Evolutionary conservation across 1,140 invertebrate genomes (phyloP).

Genomic region (Microplitis mediator): DNA sequence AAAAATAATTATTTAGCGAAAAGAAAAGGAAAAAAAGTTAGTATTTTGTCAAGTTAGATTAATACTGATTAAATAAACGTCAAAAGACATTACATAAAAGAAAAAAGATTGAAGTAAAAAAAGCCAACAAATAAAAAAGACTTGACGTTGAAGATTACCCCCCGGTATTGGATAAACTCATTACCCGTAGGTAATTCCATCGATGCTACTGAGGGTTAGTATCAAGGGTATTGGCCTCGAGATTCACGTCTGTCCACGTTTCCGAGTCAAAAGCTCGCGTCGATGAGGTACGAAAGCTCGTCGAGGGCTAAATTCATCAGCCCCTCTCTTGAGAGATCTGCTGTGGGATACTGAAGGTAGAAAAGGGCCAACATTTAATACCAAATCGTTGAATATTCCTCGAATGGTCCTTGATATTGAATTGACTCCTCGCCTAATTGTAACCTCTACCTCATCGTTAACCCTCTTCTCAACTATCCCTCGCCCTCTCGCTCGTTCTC

Average conservation of each 20-base stretch:
- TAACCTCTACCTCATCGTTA: constrained; percentile 47
- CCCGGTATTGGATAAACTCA: constrained; percentile 1
- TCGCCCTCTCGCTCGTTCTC: background rate
- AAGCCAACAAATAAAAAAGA: background rate
- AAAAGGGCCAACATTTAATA: constrained; percentile 53
- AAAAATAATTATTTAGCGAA: background rate
- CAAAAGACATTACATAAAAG: background rate
- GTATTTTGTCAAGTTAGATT: background rate
- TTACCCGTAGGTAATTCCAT: constrained; percentile 14
- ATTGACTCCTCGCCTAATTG: constrained; percentile 61
- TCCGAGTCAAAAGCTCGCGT: background rate
- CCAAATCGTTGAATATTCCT: constrained; percentile 57
- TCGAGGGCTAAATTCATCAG: background rate
- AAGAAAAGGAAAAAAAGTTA: background rate
- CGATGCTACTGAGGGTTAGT: constrained; percentile 9
- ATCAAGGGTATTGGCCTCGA: background rate
- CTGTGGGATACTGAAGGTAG: background rate
- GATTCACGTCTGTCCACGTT: background rate
- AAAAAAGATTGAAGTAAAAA: background rate
- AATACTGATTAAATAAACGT: constrained; percentile 6
- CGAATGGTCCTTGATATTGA: constrained; percentile 60
- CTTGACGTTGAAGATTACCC: background rate
- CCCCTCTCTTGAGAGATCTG: no score
- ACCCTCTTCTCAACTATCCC: constrained; percentile 25
- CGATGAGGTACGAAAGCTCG: background rate